phyloP scores from a whole-genome alignment of 1,140 invertebrate genomes.

The Rhagoletis zephyria region DNA sequence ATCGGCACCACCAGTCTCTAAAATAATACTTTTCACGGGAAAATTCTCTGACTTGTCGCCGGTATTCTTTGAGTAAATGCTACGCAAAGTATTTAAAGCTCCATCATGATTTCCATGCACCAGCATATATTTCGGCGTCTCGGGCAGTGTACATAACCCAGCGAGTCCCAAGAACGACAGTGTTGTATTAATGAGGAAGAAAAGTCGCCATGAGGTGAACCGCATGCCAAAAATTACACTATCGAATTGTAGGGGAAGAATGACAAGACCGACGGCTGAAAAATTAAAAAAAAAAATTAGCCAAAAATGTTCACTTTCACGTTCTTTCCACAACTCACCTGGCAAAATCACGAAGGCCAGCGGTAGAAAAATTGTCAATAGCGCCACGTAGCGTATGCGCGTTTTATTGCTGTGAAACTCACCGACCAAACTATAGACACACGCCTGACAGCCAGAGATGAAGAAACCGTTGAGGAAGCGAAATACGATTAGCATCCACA shows the following conservation, averaged over 20 bases:
- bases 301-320: background rate
- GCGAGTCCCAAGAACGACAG: conserved; percentile 76
- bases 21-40: conserved; percentile 61
- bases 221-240: conserved; percentile 72
- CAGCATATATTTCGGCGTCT: conserved; percentile 85
- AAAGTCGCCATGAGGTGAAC: conserved; percentile 80
- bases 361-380: conserved; percentile 80
- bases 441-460: conserved; percentile 79
- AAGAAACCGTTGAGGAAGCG: conserved; percentile 84
- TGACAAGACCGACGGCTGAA: conserved; percentile 78
- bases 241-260: conserved; percentile 77
- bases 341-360: conserved; percentile 79
- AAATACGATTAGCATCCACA: conserved; percentile 79
- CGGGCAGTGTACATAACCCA: conserved; percentile 77
- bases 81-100: conserved; percentile 77
- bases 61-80: conserved; percentile 79
- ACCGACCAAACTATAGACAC: conserved; percentile 79
- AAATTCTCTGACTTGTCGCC: conserved; percentile 66
- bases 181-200: conserved; percentile 76
- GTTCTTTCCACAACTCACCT: conserved; percentile 72
- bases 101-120: conserved; percentile 77
- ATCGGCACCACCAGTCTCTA: conserved; percentile 61
- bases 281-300: conserved; percentile 55
- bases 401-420: conserved; percentile 77
- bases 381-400: conserved; percentile 74